Evolutionary conservation across 2,113 vertebrate genomes (phyloP).

Genomic region (Myrmecobius fasciatus): DNA sequence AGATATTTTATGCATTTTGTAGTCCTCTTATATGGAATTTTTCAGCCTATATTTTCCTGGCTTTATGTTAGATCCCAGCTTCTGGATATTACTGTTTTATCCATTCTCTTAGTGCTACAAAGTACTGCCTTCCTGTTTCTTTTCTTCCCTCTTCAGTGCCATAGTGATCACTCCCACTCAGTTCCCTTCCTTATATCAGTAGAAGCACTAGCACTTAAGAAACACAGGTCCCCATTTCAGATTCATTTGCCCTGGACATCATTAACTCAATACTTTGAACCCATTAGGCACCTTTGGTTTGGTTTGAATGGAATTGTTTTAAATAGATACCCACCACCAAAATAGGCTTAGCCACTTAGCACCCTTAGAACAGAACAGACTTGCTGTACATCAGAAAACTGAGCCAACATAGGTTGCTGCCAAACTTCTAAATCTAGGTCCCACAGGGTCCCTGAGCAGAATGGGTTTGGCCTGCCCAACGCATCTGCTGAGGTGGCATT

Average conservation of each 20-base stretch:
- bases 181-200: conserved; percentile 55
- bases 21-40: neutral
- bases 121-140: conserved; percentile 63
- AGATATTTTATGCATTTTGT: neutral
- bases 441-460: conserved; percentile 45
- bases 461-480: conserved; percentile 47
- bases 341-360: conserved; percentile 3
- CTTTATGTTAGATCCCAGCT: neutral
- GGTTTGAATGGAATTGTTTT: neutral
- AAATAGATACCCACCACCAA: conserved; percentile 44
- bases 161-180: conserved; percentile 75
- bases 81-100: conserved; percentile 14
- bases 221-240: conserved; percentile 33
- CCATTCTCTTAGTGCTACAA: conserved; percentile 65
- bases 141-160: conserved; percentile 45
- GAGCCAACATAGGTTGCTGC: conserved; percentile 48
- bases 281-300: neutral
- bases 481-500: conserved; percentile 73
- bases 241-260: conserved; percentile 33
- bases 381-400: conserved; percentile 20
- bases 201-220: conserved; percentile 41
- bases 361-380: conserved; percentile 41
- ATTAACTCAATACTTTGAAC: neutral
- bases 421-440: conserved; percentile 52
- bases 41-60: neutral